Evolutionary conservation across 2,797 vertebrate genomes (phyloP), one percentile per base, ranked within the genome.

Genomic region (Syncerus caffer): DNA sequence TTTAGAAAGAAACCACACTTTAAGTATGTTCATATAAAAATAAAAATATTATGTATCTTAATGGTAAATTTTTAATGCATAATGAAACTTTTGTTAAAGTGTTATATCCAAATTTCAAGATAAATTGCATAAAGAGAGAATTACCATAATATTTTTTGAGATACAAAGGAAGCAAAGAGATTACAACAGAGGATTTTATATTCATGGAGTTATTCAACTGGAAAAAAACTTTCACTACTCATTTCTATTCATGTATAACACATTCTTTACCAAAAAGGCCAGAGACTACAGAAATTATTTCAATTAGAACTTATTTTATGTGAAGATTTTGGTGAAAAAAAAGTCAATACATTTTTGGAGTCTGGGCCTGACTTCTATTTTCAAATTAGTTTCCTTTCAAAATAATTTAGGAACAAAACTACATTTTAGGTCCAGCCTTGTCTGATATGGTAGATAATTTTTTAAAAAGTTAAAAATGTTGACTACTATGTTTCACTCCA

Each of bases 291-390:
- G 94, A 95, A 97, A 67, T 19, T 62, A 86, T 93, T 87, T 93
- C 57, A 64, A 25, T 6, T 86, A 79, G 3, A 21, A 83, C 97
- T 55, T 79, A 51, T 95, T 79, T 71, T 16, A 64, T 85, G 14
- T 23, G 90, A 84, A 93, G 25, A 94, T 92, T 96, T 86, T 95
- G 31, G 55, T 85, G 86, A 85, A 71, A 45, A 91, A 90, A 90
- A 89, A 90, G 17, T 86, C 16, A 51, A 79, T 51, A 60, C 0
- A 0, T 34, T 89, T 96, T 79, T 51, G 50, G 27, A 38, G 51
- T 97, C 85, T 93, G 19, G 85, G 45, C 50, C 9, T 94, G 34
- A 42, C 13, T 98, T 95, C 34, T 31, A 92, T 19, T 94, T 67
- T 64, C 34, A 27, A 27, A 50, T 0, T 90, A 14, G 45, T 92